phyloP scores from a whole-genome alignment of 2,113 vertebrate species.

The Elephas maximus region DNA sequence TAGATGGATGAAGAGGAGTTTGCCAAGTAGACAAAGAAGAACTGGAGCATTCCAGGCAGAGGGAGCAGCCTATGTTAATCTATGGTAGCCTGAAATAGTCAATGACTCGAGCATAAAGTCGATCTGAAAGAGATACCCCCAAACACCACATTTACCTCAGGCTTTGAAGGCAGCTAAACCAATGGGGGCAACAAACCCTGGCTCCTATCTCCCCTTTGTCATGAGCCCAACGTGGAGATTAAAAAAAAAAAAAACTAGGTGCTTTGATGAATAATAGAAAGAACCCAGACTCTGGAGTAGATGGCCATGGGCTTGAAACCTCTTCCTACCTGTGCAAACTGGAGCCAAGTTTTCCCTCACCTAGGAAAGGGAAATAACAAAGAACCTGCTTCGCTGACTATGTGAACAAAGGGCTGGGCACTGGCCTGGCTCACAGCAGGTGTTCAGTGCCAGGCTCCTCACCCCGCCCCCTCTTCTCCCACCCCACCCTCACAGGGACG shows the following conservation, averaged over 20 bases:
- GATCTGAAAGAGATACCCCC: not conserved
- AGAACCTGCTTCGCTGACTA: rapidly evolving
- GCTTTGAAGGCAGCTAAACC: not conserved
- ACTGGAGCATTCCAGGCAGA: not conserved
- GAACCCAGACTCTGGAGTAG: not conserved
- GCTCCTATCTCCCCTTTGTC: not conserved
- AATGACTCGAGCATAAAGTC: not conserved
- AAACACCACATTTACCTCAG: not conserved
- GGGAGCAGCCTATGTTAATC: not conserved
- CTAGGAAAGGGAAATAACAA: not conserved
- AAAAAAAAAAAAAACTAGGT: not conserved
- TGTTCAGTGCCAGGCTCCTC: not conserved
- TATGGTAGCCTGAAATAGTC: not conserved
- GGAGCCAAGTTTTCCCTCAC: not conserved
- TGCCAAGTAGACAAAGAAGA: not conserved
- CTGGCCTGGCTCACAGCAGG: not conserved
- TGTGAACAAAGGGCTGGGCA: not conserved
- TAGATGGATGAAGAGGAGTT: not conserved
- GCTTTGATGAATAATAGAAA: not conserved
- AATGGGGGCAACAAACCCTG: not conserved
- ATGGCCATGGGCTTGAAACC: not conserved
- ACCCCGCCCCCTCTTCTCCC: not conserved
- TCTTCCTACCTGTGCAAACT: not conserved
- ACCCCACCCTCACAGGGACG: not conserved
- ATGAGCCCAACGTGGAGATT: not conserved